A percentile compares a stretch with the other conserved stretches of the same genome.
Conservation (phyloP, 2,113 vertebrate genomes). For the Heptranchias perlo region DNA sequence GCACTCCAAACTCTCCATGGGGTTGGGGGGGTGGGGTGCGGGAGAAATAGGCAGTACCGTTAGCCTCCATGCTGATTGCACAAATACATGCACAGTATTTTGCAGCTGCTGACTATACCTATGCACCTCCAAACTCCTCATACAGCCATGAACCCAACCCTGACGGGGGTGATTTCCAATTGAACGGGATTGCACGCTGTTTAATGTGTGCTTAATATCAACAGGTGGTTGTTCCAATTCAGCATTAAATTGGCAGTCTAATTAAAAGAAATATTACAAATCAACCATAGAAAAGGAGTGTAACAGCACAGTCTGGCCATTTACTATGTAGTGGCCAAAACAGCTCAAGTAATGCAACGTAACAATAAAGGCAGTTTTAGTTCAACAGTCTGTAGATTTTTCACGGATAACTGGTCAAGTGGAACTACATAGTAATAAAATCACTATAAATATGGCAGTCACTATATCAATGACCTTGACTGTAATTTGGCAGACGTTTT, state of each 20-base stretch:
- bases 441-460: not conserved
- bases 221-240: not conserved
- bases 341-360: not conserved
- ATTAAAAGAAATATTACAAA: not conserved
- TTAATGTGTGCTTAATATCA: not conserved
- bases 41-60: too few relatives aligned
- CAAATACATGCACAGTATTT: too few relatives aligned
- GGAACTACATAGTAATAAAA: not conserved
- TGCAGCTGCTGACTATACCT: too few relatives aligned
- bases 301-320: not conserved
- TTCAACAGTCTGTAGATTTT: not conserved
- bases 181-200: not conserved
- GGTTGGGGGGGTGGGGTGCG: too few relatives aligned
- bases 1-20: too few relatives aligned
- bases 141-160: not conserved
- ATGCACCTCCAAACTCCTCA: not conserved
- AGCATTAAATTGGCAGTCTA: not conserved
- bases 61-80: too few relatives aligned
- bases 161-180: not conserved
- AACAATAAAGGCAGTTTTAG: not conserved
- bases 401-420: not conserved
- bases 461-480: not conserved
- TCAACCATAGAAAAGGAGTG: not conserved
- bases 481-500: not conserved
- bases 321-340: not conserved